Evolutionary conservation across 1,140 invertebrate species (phyloP), one percentile per base, ranked within the genome.

Genomic region (Eubasilissa regina): DNA sequence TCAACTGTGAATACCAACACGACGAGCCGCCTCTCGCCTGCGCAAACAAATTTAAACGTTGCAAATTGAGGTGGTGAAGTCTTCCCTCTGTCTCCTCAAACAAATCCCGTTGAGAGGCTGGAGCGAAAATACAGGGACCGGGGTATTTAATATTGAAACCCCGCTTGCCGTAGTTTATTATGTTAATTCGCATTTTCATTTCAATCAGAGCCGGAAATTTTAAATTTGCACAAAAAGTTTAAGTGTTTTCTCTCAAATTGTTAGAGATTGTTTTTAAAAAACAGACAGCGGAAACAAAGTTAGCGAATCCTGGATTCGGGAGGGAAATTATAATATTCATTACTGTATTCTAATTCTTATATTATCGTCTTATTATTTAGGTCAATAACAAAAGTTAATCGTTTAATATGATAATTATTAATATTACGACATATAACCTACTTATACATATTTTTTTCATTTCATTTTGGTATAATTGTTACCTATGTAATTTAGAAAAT

Each of bases 1-100:
- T 81, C 80, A 62, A 73, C 80, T 74, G 68, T 73, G 75, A 78
- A 81, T 74, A n/a, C 55, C 72, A 11, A 72, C 48, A 55, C 68
- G 51, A 53, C 17, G 68, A 19, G 21, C 51, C 15, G 19, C 48
- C 21, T 47, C 51, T 43, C 12, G 73, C 25, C 15, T 58, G 25
- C 17, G 15, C 55, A 75, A 60, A 75, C 73, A 75, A 75, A 60
- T 60, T 60, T 76, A 76, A 76, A 47, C 75, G 44, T 64, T 51
- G 75, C 75, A 62, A 76, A 76, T 76, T 76, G 75, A 76, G 45
- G 58, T 62, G 58, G 75, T 19, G 13, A 60, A 12, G 15, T 48
- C 48, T 55, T 21, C 13, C 48, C 17, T 35, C 64, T 70, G 43
- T 62, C 58, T 62, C 17, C 64, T 47, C 66, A 17, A 45, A 47